phyloP scores from a whole-genome alignment of 2,113 vertebrate genomes.

The Elaphurus davidianus region DNA sequence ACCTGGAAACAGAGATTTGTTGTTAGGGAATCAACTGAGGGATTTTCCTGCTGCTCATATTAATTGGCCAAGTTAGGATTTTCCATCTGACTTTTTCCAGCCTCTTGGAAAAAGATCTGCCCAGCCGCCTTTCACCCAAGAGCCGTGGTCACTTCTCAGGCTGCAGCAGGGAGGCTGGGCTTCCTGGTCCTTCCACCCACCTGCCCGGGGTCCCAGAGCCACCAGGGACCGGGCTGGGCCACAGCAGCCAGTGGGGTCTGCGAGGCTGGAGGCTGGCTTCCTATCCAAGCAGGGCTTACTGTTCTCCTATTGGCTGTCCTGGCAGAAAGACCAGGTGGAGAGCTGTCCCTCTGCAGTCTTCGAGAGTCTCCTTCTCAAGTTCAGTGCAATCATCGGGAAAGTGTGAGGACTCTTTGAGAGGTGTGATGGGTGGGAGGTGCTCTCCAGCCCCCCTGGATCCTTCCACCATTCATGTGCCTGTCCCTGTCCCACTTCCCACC shows the following conservation, averaged over 20 bases:
- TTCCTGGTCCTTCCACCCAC: too few species aligned
- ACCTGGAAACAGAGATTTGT: conserved; percentile 67
- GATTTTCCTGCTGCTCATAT: conserved; percentile 53
- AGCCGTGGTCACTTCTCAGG: not conserved
- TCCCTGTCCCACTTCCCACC: not conserved
- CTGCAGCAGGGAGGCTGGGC: not conserved
- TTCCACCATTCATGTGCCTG: not conserved
- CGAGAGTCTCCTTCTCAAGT: not conserved
- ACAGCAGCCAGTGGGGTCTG: not conserved
- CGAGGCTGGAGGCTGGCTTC: not conserved
- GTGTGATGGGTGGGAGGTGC: too few species aligned
- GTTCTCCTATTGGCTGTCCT: too few species aligned
- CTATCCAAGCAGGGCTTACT: accelerated
- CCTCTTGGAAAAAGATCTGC: not conserved
- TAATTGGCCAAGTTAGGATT: conserved; percentile 35
- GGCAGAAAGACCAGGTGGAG: not conserved
- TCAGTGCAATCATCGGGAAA: not conserved
- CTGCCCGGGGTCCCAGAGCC: not conserved
- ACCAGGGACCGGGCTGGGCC: too few species aligned
- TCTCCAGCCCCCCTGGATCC: not conserved
- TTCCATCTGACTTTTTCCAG: conserved; percentile 64
- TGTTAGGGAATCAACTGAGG: conserved; percentile 73
- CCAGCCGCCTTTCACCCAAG: not conserved
- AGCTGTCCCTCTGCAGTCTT: not conserved
- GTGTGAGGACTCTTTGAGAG: not conserved